These are phyloP conservation scores for Cyclophora punctaria DNA, from an alignment of 2,888 invertebrate species.

Conservation along the genomic window DNA sequence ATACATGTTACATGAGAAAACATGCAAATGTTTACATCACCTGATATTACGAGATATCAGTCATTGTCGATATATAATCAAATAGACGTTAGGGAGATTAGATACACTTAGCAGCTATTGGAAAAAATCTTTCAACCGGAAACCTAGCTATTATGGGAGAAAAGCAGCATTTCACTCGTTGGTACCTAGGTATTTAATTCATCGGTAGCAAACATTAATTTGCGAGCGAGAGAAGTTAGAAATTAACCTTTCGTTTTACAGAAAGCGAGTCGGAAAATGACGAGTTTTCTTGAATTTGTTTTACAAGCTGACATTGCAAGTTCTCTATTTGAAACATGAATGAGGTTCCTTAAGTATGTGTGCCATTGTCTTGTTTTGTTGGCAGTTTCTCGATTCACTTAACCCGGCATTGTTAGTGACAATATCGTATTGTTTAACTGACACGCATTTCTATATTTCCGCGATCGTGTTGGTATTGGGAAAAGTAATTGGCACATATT, in stretches of 20 bases:
- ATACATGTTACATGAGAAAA: too few relatives aligned
- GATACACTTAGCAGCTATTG: not conserved
- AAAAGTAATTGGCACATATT: not conserved
- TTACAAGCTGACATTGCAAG: constrained; percentile 7
- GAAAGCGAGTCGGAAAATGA: constrained; percentile 10
- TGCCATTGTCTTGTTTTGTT: constrained; percentile 18
- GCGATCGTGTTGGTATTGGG: not conserved
- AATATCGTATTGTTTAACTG: constrained; percentile 10
- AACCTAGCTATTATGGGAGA: constrained; percentile 28
- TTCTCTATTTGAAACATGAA: not conserved
- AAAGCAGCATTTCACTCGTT: constrained; percentile 38
- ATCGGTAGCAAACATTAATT: constrained; percentile 18
- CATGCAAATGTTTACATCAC: too few relatives aligned
- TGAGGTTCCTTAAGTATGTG: constrained; percentile 10
- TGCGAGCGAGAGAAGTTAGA: constrained; percentile 17
- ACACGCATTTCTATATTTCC: constrained; percentile 9
- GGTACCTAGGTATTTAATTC: constrained; percentile 24
- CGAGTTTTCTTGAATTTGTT: constrained; percentile 14
- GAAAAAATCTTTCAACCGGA: constrained; percentile 17
- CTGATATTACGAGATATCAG: too few relatives aligned
- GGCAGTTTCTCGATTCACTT: constrained; percentile 16
- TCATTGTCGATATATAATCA: too few relatives aligned
- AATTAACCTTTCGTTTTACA: constrained; percentile 21
- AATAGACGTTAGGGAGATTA: not conserved
- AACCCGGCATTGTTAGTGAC: constrained; percentile 4